A percentile compares a stretch with the other conserved stretches of the same genome.
phyloP scores from a whole-genome alignment of 2,113 vertebrate species.

The Dipodomys stephensi region DNA sequence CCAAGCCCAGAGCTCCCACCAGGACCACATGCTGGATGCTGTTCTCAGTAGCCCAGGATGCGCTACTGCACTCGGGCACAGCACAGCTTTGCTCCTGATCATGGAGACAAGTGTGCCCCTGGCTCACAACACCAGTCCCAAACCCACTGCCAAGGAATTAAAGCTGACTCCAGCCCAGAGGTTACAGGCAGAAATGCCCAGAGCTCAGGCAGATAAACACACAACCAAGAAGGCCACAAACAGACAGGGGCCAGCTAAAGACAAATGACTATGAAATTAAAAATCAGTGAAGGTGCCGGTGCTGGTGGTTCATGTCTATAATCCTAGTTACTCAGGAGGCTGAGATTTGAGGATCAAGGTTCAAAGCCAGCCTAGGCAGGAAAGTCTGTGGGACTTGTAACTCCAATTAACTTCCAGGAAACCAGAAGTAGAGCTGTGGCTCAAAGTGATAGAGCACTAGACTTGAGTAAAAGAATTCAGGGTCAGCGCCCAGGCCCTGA shows the following conservation, averaged over 20 bases:
- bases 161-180: background rate
- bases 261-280: background rate
- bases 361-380: too few species aligned
- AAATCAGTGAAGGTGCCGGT: background rate
- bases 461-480: too few species aligned
- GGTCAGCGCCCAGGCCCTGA: too few species aligned
- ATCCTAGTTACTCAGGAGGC: too few species aligned
- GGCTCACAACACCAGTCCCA: background rate
- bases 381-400: too few species aligned
- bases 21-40: background rate
- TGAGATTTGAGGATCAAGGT: too few species aligned
- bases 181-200: background rate
- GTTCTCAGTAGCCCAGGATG: background rate
- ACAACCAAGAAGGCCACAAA: background rate
- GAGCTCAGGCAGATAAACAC: background rate
- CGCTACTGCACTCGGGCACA: background rate
- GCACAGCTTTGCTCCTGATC: background rate
- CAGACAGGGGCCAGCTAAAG: background rate
- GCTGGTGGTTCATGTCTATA: too few species aligned
- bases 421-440: too few species aligned
- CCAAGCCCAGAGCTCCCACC: fast-evolving
- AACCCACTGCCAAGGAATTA: background rate
- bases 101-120: fast-evolving
- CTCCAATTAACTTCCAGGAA: too few species aligned
- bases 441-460: too few species aligned